Conservation (phyloP, 2,797 vertebrate species). For the Martes flavigula region DNA sequence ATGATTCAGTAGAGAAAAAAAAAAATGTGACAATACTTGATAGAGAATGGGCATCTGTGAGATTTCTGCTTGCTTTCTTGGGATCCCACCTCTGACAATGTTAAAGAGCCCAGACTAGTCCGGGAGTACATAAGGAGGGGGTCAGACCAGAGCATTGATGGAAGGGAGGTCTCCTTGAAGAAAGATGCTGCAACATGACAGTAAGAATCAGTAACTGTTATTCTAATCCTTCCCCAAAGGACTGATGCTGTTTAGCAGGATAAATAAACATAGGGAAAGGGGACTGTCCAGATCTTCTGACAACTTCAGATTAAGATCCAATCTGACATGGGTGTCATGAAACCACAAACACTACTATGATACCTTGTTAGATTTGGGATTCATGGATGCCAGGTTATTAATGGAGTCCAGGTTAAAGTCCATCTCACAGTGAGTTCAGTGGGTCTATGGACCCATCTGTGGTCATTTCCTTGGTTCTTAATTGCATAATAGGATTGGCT, state of each 20-base stretch:
- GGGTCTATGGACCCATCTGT: not conserved
- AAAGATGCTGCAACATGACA: not conserved
- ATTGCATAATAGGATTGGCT: not conserved
- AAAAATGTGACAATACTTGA: not conserved
- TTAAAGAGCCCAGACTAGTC: not conserved
- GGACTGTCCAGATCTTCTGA: not conserved
- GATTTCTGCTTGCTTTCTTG: not conserved
- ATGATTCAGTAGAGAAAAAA: not conserved
- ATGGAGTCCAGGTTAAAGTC: not conserved
- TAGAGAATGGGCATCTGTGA: not conserved
- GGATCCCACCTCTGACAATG: not conserved
- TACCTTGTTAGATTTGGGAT: not conserved
- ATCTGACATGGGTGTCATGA: not conserved
- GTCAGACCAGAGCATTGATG: not conserved
- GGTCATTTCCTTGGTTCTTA: not conserved
- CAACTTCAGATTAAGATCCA: not conserved
- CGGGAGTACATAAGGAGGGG: not conserved
- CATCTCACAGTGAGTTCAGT: not conserved
- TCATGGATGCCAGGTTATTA: not conserved
- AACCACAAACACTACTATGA: not conserved
- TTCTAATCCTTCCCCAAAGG: not conserved
- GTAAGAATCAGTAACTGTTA: not conserved
- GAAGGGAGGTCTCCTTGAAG: not conserved
- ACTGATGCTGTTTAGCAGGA: not conserved
- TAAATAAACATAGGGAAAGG: not conserved